Evolutionary conservation across 2,113 vertebrate genomes (phyloP).

Genomic region (Pandion haliaetus): DNA sequence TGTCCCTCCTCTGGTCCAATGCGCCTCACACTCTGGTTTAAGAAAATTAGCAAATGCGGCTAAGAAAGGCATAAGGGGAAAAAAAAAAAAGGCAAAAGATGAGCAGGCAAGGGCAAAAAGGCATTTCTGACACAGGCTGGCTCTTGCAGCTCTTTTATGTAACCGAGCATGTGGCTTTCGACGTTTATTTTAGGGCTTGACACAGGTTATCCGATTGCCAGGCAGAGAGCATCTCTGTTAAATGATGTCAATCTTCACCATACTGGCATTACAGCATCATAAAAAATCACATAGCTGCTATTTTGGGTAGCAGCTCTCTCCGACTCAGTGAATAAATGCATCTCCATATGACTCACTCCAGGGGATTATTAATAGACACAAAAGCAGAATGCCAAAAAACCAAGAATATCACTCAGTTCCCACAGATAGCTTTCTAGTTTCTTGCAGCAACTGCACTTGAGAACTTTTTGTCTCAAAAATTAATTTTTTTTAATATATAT

Average conservation of each 20-base stretch:
- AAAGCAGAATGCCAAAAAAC: slow-evolving; percentile 35
- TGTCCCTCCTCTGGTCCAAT: accelerated
- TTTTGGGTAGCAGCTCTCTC: slow-evolving; percentile 41
- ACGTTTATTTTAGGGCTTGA: background rate
- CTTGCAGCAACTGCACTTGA: background rate
- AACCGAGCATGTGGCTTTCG: background rate
- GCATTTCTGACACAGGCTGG: accelerated
- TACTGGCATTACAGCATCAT: slow-evolving; percentile 16
- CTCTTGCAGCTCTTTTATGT: background rate
- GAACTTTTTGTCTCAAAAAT: background rate
- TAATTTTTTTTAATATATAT: background rate
- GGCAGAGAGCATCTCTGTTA: background rate
- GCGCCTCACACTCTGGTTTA: accelerated
- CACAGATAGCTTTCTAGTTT: background rate
- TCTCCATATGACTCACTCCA: slow-evolving; percentile 43
- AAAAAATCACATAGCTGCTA: slow-evolving; percentile 48
- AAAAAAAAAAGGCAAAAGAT: background rate
- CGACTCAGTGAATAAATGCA: slow-evolving; percentile 20
- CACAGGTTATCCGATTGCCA: background rate
- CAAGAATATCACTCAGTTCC: background rate
- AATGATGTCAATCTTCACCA: background rate
- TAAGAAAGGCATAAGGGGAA: background rate
- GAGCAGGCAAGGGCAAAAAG: background rate
- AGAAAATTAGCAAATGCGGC: background rate
- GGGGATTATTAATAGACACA: slow-evolving; percentile 64